Evolutionary conservation across 2,888 invertebrate species (phyloP), one percentile per base, ranked within the genome.

Genomic region (Imbricaverruca yamaguchii): DNA sequence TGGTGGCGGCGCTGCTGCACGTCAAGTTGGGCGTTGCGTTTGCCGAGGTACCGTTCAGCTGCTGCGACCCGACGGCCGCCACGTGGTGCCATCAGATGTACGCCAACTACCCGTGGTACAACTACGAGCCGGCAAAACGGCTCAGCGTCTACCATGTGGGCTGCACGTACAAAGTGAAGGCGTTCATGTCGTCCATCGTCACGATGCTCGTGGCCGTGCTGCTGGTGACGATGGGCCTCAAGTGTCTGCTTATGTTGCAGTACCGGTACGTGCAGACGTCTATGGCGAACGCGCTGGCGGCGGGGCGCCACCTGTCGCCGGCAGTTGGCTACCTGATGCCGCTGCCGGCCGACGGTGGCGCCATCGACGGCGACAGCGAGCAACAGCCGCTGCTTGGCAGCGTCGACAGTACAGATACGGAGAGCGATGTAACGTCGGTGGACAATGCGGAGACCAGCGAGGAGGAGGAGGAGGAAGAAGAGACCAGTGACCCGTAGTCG

Each of bases 31-130:
- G 9, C 21, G 77, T 77, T 21, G 9, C n/a, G 77, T 77, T 77
- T 23, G 77, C 77, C 9, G 77, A 77, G 56, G 77, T 77, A 7
- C 77, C 77, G 55, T 56, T n/a, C 77, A 77, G 77, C 56, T 77
- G 77, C 56, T 77, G 77, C n/a, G n/a, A 77, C 13, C 77, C 77
- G 55, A 12, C 77, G 21, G 18, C 77, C 21, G 7, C 56, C 21
- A 56, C 55, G 55, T 77, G 77, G 77, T 77, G 77, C 13, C 77
- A 56, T n/a, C 77, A 77, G 56, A 53, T 77, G 77, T 77, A 56
- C 56, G 77, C 56, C 77, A 77, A 18, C 55, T 56, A n/a, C n/a
- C 77, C 77, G 21, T 77, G 55, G 77, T 77, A 55, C 77, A 56
- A 56, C 77, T 56, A 77, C 77, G 74, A 74, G 7, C 74, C 74